Evolutionary conservation across 2,113 vertebrate species (phyloP).

Genomic region (Tympanuchus pallidicinctus): DNA sequence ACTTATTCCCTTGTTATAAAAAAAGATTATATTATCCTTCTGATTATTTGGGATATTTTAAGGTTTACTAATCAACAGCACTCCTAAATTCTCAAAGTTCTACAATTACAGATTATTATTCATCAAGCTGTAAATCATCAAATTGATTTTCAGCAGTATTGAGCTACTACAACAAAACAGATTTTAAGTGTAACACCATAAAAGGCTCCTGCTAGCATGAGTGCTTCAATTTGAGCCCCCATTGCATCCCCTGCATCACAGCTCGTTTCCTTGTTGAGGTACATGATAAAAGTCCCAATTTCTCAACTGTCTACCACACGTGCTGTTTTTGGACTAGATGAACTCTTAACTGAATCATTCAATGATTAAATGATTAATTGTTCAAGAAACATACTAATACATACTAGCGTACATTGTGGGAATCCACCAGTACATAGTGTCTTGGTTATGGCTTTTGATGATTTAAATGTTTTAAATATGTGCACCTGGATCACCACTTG

Average conservation of each 20-base stretch:
- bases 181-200: neutral
- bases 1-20: neutral
- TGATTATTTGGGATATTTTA: neutral
- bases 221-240: too few relatives aligned
- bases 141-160: neutral
- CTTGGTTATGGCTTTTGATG: neutral
- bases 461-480: neutral
- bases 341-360: neutral
- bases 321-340: neutral
- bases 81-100: neutral
- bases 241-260: neutral
- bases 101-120: neutral
- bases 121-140: neutral
- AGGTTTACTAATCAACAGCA: neutral
- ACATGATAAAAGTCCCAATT: neutral
- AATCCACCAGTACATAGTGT: neutral
- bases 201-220: neutral
- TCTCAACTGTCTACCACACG: neutral
- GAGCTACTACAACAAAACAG: neutral
- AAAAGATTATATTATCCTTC: neutral
- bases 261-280: neutral
- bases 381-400: neutral
- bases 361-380: neutral
- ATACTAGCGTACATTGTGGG: neutral
- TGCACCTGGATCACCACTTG: neutral